Base-by-base conservation (phyloP, 2,797 vertebrate genomes). In the Microhierax caerulescens region DNA sequence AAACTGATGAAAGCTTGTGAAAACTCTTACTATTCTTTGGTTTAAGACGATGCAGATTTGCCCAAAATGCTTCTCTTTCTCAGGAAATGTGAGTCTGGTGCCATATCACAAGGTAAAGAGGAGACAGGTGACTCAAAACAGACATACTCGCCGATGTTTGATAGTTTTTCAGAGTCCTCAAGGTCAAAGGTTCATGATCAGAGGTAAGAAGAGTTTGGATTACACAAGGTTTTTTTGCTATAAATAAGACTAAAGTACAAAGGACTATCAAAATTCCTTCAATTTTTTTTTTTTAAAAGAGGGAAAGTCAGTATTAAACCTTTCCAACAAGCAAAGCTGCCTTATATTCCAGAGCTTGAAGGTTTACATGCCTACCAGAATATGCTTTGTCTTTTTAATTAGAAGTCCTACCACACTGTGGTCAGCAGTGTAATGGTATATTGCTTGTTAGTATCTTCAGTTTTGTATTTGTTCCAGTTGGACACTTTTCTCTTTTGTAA, bases 121-220 rank as follows among this genome's bases (percentile, higher is more conserved):
- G 98, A 94, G 15, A 65, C 67, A 17, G 41, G 36, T 72, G 94
- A 91, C 60, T 97, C 97, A 36, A 98, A 97, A 95, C 98, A 77
- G 96, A 96, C 97, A 18, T 97, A 97, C 24, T 97, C 98, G 15
- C 97, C 98, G 2, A 97, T 98, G 64, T 97, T 98, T 78, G 98
- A 98, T 97, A 99, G 98, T 88, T 97, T 97, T 17, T 98, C 98
- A 60, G 98, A 99, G 83, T 99, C 98, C 36, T 97, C 98, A 39
- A 98, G 98, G 64, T 98, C 98, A 64, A 99, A 98, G 97, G 98
- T 97, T 97, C 98, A 98, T 15, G 97, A 98, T 93, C 93, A 98
- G 93, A 99, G 99, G 99, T 99, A 97, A 88, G 84, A 74, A 65
- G 57, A 73, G 51, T 73, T 92, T 84, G 56, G 59, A 61, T 60